Percentiles rank a stretch among this genome's conserved stretches.
Evolutionary conservation across 2,113 vertebrate genomes (phyloP).

Genomic region (Glareola pratincola): DNA sequence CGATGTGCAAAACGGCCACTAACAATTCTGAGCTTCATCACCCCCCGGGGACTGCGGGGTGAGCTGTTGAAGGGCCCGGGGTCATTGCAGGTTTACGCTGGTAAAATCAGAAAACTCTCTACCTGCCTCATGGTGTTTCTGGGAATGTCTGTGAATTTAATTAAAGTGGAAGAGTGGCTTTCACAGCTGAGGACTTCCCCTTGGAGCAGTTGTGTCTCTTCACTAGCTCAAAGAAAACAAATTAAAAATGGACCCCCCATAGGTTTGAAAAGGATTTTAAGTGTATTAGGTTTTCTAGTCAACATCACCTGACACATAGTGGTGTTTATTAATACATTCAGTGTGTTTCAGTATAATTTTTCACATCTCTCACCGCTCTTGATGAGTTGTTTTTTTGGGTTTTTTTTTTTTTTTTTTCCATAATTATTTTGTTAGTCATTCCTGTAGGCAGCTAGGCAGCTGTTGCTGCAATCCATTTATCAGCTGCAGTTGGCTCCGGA

Average conservation of each 20-base stretch:
- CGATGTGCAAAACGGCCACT: not conserved
- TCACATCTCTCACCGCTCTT: not conserved
- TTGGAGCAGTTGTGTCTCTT: not conserved
- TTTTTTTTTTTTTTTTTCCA: not conserved
- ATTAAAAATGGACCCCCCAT: not conserved
- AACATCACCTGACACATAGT: not conserved
- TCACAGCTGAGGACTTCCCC: not conserved
- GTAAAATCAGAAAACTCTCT: not conserved
- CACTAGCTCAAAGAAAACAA: not conserved
- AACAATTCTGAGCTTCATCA: not conserved
- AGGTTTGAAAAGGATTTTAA: not conserved
- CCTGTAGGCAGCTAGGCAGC: not conserved
- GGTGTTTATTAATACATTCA: not conserved
- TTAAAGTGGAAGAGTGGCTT: not conserved
- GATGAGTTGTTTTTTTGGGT: not conserved
- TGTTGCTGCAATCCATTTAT: not conserved
- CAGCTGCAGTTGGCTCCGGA: not conserved
- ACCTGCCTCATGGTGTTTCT: not conserved
- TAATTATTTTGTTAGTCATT: constrained; percentile 12
- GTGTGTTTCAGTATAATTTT: not conserved
- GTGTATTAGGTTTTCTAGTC: not conserved
- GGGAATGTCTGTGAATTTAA: not conserved
- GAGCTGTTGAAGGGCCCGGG: not conserved
- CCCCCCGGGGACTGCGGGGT: fast-evolving
- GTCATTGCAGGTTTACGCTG: not conserved